A percentile compares a stretch with the other conserved stretches of the same genome.
Evolutionary conservation across 35 echinoderm and acorn worm species (phyloP).

Genomic region (Apostichopus californicus): DNA sequence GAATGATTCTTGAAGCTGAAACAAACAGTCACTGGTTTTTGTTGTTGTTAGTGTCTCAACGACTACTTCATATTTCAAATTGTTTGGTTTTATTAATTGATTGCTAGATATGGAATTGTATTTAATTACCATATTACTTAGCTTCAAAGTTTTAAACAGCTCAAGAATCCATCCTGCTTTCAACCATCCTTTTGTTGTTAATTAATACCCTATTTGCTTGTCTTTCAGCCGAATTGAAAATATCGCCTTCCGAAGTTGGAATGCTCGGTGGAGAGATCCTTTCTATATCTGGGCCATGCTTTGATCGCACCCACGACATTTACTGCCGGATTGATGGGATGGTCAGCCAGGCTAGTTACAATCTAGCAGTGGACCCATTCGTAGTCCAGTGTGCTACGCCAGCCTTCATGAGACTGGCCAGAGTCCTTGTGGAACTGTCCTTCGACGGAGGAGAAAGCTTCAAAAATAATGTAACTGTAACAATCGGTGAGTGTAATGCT

Average conservation of each 20-base stretch:
- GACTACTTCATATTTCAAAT: too few species aligned
- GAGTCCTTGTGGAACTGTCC: conserved; percentile 63
- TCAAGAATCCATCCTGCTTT: too few species aligned
- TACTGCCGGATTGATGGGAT: conserved; percentile 72
- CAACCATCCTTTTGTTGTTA: too few species aligned
- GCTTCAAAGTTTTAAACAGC: too few species aligned
- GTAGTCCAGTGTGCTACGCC: conserved; percentile 80
- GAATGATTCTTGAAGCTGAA: too few species aligned
- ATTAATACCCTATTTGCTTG: neutral
- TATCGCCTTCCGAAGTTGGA: conserved; percentile 66
- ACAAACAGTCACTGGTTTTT: too few species aligned
- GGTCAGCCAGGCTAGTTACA: conserved; percentile 62
- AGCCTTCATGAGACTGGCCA: conserved; percentile 65
- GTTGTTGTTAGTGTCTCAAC: too few species aligned
- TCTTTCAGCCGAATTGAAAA: conserved; percentile 53
- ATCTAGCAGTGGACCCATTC: conserved; percentile 63
- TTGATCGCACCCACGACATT: conserved; percentile 53
- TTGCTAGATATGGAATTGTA: too few species aligned
- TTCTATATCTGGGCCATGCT: conserved; percentile 86
- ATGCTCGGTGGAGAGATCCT: conserved; percentile 94
- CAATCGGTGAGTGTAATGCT: conserved; percentile 63
- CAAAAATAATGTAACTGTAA: conserved; percentile 60
- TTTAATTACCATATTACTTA: too few species aligned
- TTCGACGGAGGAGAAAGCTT: conserved; percentile 77
- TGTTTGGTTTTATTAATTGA: too few species aligned